Evolutionary conservation across 2,797 vertebrate genomes (phyloP).

Genomic region (Pristis pectinata): DNA sequence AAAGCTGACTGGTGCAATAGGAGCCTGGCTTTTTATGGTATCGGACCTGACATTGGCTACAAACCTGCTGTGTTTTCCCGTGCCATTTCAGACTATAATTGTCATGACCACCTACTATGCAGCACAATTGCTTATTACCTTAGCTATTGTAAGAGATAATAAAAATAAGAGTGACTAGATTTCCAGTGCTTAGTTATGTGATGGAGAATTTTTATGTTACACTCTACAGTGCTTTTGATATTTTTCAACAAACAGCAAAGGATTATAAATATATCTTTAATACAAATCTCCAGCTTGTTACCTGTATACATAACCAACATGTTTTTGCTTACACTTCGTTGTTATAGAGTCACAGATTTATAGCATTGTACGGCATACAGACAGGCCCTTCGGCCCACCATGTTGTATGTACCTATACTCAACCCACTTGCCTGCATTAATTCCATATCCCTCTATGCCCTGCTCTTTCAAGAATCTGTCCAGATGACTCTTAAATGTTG

Average conservation of each 20-base stretch:
- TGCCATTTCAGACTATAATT: neutral
- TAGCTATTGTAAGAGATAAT: neutral
- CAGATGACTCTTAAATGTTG: no score
- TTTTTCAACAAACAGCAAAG: neutral
- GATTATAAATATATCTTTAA: neutral
- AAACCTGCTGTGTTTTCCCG: neutral
- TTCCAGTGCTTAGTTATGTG: neutral
- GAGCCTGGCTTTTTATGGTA: neutral
- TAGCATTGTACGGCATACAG: no score
- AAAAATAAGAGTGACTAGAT: neutral
- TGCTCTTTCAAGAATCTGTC: no score
- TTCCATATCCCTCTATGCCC: no score
- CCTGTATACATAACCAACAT: neutral
- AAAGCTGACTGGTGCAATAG: neutral
- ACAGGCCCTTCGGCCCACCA: no score
- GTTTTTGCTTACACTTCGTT: neutral
- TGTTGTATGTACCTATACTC: no score
- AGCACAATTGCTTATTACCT: neutral
- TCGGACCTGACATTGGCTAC: neutral
- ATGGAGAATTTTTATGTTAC: neutral
- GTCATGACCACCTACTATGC: slow-evolving; percentile 19
- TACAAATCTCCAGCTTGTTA: neutral
- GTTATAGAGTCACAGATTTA: no score
- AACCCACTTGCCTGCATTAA: no score
- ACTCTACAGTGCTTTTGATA: neutral